Evolutionary conservation across 2,888 invertebrate genomes (phyloP).

Genomic region (Tipula unca): DNA sequence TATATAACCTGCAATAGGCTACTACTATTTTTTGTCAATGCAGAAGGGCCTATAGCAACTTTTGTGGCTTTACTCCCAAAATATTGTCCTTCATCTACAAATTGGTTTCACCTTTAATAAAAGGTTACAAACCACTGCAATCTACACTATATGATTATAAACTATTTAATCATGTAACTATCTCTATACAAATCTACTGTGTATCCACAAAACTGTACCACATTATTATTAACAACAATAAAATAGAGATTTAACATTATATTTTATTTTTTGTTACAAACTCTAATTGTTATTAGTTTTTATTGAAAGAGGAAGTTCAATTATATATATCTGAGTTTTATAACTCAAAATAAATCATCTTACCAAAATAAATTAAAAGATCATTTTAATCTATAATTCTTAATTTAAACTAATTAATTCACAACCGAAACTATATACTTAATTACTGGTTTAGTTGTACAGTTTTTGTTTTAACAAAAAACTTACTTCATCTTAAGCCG

Average conservation of each 20-base stretch:
- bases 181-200: too few relatives aligned
- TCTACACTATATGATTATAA: too few relatives aligned
- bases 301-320: background rate
- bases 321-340: background rate
- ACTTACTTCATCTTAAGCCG: background rate
- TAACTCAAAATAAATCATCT: background rate
- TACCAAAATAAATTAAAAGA: background rate
- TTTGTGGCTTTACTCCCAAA: too few relatives aligned
- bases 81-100: too few relatives aligned
- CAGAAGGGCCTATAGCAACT: too few relatives aligned
- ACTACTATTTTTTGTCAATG: too few relatives aligned
- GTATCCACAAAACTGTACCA: too few relatives aligned
- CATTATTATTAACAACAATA: background rate
- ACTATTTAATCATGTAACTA: too few relatives aligned
- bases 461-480: background rate
- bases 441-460: background rate
- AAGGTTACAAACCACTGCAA: too few relatives aligned
- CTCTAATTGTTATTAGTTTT: background rate
- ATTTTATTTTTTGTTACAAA: background rate
- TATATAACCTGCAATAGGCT: too few relatives aligned
- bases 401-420: slow-evolving; percentile 2
- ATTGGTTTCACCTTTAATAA: too few relatives aligned
- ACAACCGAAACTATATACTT: background rate
- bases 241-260: background rate
- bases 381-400: background rate